Evolutionary conservation across 2,888 invertebrate species (phyloP).

Genomic region (Balanococcus diminutus): DNA sequence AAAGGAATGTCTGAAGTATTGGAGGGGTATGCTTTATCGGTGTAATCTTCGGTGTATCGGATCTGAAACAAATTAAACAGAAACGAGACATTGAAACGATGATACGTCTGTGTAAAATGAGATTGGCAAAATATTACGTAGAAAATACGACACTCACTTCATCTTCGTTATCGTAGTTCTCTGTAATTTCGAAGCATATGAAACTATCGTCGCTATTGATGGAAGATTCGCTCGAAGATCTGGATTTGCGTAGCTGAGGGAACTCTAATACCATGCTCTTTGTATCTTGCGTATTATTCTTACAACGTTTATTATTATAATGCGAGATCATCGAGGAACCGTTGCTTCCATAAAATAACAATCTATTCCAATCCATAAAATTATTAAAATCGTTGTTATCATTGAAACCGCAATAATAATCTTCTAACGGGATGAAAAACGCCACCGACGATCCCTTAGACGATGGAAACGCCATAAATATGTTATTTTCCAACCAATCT

Average conservation of each 20-base stretch:
- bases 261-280: conserved; percentile 41
- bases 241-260: not conserved
- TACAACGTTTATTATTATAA: not conserved
- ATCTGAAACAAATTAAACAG: not conserved
- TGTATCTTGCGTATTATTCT: not conserved
- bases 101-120: too few species aligned
- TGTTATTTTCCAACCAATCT: conserved; percentile 29
- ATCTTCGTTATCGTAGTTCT: not conserved
- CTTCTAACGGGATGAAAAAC: conserved; percentile 32
- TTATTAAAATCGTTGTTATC: not conserved
- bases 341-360: conserved; percentile 31
- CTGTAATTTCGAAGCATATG: conserved; percentile 2
- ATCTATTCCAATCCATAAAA: conserved; percentile 3
- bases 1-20: not conserved
- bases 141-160: not conserved
- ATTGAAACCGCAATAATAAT: not conserved
- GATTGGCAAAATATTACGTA: not conserved
- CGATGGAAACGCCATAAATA: not conserved
- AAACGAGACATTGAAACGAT: not conserved
- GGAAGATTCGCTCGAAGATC: conserved; percentile 39
- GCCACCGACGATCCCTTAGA: not conserved
- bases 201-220: conserved; percentile 42
- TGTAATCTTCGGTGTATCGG: not conserved
- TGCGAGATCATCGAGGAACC: conserved; percentile 25
- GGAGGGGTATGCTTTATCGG: not conserved